phyloP scores from a whole-genome alignment of 2,797 vertebrate genomes.

The Fundulus diaphanus region DNA sequence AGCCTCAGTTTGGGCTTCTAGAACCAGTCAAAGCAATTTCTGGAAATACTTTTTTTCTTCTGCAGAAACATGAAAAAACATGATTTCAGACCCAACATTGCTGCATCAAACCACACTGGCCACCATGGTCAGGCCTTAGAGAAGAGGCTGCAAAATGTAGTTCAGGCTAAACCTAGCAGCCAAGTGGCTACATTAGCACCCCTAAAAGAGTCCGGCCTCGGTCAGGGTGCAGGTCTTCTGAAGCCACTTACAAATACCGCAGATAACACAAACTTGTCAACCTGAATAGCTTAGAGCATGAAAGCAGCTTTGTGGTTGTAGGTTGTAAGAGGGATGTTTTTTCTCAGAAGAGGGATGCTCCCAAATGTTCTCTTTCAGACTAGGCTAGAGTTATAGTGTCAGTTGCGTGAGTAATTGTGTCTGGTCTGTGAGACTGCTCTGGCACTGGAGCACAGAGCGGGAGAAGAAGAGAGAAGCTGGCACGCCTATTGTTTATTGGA shows the following conservation, averaged over 20 bases:
- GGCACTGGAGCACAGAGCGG: constrained; percentile 38
- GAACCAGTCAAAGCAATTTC: constrained; percentile 74
- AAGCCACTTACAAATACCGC: constrained; percentile 49
- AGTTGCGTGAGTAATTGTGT: constrained; percentile 73
- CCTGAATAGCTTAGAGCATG: constrained; percentile 46
- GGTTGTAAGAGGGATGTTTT: constrained; percentile 15
- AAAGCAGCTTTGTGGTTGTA: constrained; percentile 45
- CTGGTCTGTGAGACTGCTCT: constrained; percentile 61
- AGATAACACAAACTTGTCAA: constrained; percentile 35
- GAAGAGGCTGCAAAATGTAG: constrained; percentile 64
- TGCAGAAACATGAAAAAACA: constrained; percentile 66
- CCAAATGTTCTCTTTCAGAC: constrained; percentile 49
- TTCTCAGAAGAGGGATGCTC: constrained; percentile 40
- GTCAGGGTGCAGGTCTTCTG: constrained; percentile 48
- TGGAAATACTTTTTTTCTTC: constrained; percentile 79
- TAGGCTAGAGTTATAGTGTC: constrained; percentile 74
- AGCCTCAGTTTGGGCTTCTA: constrained; percentile 68
- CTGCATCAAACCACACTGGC: constrained; percentile 69
- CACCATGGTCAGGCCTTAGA: constrained; percentile 65
- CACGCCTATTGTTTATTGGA: constrained; percentile 66
- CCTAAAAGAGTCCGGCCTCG: constrained; percentile 31
- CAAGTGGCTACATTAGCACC: constrained; percentile 45
- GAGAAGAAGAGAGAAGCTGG: constrained; percentile 39
- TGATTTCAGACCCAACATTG: constrained; percentile 69
- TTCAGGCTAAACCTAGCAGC: constrained; percentile 58